phyloP scores from a whole-genome alignment of 2,888 invertebrate genomes.

The Galerucella nymphaeae region DNA sequence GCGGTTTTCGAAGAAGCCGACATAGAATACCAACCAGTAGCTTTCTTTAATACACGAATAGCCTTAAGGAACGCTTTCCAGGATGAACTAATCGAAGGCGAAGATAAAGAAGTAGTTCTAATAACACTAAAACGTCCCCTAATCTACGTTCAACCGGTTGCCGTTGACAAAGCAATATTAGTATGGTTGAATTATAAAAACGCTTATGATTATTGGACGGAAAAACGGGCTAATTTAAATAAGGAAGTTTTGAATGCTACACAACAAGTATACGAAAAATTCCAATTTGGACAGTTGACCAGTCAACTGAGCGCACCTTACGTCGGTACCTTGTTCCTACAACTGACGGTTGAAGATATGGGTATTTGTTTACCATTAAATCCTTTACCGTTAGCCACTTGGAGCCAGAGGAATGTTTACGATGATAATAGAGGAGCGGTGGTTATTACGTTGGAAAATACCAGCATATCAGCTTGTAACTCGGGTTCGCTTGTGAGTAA shows the following conservation, averaged over 20 bases:
- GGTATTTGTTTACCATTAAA: slow-evolving; percentile 94
- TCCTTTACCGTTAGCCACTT: slow-evolving; percentile 77
- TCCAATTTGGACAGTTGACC: slow-evolving; percentile 82
- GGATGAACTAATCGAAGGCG: slow-evolving; percentile 87
- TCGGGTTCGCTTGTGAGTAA: slow-evolving; percentile 96
- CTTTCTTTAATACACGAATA: slow-evolving; percentile 96
- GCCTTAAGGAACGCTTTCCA: slow-evolving; percentile 70
- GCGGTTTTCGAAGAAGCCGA: slow-evolving; percentile 97
- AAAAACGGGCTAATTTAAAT: slow-evolving; percentile 91
- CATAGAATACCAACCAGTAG: slow-evolving; percentile 97
- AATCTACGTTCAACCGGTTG: slow-evolving; percentile 95
- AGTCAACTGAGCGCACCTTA: slow-evolving; percentile 81
- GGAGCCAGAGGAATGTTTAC: slow-evolving; percentile 74
- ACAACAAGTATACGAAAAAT: slow-evolving; percentile 76
- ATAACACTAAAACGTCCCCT: slow-evolving; percentile 93
- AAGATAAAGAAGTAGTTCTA: slow-evolving; percentile 88
- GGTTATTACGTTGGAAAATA: slow-evolving; percentile 94
- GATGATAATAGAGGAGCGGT: slow-evolving; percentile 92
- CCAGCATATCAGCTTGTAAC: slow-evolving; percentile 94
- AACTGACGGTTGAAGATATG: slow-evolving; percentile 95
- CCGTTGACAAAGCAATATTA: slow-evolving; percentile 97
- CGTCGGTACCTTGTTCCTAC: slow-evolving; percentile 90
- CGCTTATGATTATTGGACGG: slow-evolving; percentile 99
- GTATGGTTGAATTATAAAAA: slow-evolving; percentile 99
- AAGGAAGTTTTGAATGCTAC: slow-evolving; percentile 86